Evolutionary conservation across 1,140 invertebrate genomes (phyloP).

Genomic region (Maniola jurtina): DNA sequence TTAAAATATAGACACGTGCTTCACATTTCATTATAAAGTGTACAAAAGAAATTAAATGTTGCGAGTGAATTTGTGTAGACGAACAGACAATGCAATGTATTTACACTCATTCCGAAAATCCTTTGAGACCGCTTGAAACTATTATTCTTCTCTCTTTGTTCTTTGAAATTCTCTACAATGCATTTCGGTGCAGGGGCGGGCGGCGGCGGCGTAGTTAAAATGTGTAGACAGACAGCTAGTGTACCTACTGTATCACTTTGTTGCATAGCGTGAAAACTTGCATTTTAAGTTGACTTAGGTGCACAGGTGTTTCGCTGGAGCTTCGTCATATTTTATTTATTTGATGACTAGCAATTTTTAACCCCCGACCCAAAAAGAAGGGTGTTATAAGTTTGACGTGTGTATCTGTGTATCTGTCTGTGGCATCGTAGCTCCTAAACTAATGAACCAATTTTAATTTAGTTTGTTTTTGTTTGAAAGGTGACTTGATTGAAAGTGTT

Average conservation of each 20-base stretch:
- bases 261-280: conserved; percentile 2
- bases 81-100: conserved; percentile 13
- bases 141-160: conserved; percentile 17
- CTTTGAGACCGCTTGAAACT: conserved; percentile 18
- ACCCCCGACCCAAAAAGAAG: too few species aligned
- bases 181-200: conserved; percentile 5
- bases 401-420: too few species aligned
- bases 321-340: background rate
- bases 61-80: conserved; percentile 7
- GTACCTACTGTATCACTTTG: conserved; percentile 7
- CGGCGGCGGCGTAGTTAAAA: conserved; percentile 8
- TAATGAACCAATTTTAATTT: too few species aligned
- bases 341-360: background rate
- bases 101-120: conserved; percentile 19
- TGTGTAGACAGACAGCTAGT: conserved; percentile 12
- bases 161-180: conserved; percentile 16
- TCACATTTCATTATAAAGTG: background rate
- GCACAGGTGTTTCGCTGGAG: background rate
- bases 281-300: conserved; percentile 1
- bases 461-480: too few species aligned
- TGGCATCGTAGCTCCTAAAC: too few species aligned
- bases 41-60: conserved; percentile 11
- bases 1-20: background rate
- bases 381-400: too few species aligned
- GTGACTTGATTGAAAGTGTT: too few species aligned